Base-by-base conservation (phyloP, 2,113 vertebrate species). In the Cyprinodon brontotheroides region DNA sequence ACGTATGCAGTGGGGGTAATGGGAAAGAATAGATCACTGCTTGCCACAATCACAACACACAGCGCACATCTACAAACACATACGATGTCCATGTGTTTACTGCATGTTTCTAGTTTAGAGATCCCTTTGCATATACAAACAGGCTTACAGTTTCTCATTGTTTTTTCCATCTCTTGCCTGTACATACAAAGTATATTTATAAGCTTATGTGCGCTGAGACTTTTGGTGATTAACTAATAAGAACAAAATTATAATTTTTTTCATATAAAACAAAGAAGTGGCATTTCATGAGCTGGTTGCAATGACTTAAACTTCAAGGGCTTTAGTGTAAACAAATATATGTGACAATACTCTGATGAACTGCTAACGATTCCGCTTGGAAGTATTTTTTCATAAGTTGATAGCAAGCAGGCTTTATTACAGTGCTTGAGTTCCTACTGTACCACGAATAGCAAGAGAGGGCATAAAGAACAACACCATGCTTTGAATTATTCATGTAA, bases 1-100 rank as follows among this genome's bases (percentile, higher is more conserved):
- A 92, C 82, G 88, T 93, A 92, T 93, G 89, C 92, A 92, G 91
- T 81, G 48, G 85, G 50, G 87, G 90, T 94, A 94, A 95, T 94
- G 85, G 93, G 89, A 89, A 94, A 94, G 94, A 93, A 93, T 93
- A 93, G 91, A 94, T 95, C 92, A 94, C 91, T 87, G 90, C 92
- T 86, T 63, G 80, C 82, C 80, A 85, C 90, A 83, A 79, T 78
- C 76, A 86, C 84, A 91, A 81, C 86, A 87, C 84, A 81, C 81
- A 86, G 72, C 78, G 68, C 71, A 57, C 50, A 87, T 74, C 72
- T 67, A 73, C 65, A 81, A 87, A 89, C 86, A 80, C 65, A 82
- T 50, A 68, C 72, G 65, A 68, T 69, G 17, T 47, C 22, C 57
- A 37, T 74, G 64, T 48, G 47, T 78, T n/a, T 20, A 50, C 48